Percentiles rank a stretch among this genome's conserved stretches.
phyloP scores from a whole-genome alignment of 2,113 vertebrate genomes.

The Garra rufa region DNA sequence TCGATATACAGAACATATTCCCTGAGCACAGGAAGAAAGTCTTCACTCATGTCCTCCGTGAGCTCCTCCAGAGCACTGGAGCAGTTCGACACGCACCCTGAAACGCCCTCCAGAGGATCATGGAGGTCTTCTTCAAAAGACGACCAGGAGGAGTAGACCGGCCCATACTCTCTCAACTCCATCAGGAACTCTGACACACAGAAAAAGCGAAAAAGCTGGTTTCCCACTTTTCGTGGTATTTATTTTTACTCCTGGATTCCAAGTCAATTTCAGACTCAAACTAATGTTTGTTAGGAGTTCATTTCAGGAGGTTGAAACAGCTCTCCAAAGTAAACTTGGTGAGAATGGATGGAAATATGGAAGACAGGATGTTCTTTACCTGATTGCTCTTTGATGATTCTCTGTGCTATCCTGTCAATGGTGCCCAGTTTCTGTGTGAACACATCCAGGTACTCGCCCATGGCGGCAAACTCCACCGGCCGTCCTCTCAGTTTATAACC shows the following conservation, averaged over 20 bases:
- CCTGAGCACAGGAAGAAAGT: constrained; percentile 92
- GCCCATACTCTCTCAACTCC: constrained; percentile 90
- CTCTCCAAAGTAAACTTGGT: no score
- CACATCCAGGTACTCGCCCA: constrained; percentile 92
- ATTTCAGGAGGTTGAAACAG: no score
- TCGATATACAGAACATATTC: constrained; percentile 95
- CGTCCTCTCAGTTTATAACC: constrained; percentile 92
- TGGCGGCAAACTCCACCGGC: constrained; percentile 88
- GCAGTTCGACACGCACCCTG: constrained; percentile 85
- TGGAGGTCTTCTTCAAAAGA: constrained; percentile 83
- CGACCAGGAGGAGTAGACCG: constrained; percentile 92
- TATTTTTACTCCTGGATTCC: no score
- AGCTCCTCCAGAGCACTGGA: constrained; percentile 88
- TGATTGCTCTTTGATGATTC: constrained; percentile 95
- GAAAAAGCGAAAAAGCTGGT: background rate
- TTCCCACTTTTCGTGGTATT: background rate
- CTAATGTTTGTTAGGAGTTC: no score
- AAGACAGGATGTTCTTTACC: constrained; percentile 75
- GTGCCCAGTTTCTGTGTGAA: constrained; percentile 96
- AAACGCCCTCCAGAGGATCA: constrained; percentile 88
- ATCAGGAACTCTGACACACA: constrained; percentile 86
- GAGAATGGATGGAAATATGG: no score
- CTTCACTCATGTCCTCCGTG: constrained; percentile 91
- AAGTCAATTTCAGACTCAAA: no score
- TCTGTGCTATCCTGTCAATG: constrained; percentile 95